Evolutionary conservation across 37 sponge, comb jelly and placozoan genomes (phyloP), one percentile per base, ranked within the genome.

Genomic region (Eunapius fragilis): DNA sequence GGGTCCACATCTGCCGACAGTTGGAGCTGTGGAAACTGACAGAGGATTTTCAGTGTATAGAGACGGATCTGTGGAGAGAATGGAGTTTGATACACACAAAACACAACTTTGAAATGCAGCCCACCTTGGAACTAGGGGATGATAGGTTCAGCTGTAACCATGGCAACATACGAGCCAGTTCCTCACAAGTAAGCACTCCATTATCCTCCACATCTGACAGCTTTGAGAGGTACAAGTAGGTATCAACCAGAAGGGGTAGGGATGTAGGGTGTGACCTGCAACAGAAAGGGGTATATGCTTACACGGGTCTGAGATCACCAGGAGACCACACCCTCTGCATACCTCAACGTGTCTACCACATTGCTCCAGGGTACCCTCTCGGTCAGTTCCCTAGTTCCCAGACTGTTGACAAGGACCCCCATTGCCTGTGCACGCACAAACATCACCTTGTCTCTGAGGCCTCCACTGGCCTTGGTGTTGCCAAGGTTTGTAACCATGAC

Each of bases 21-120:
- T 27, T 79, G 83, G 26, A 72, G 84, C 50, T 82, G 91, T 24
- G 87, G 68, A 79, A 91, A 86, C 25, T 74, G 45, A 30, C 72
- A 74, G 68, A 92, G 70, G 26, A 92, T 88, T 67, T 47, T 77
- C 79, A 92, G 80, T 7, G 93, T 89, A n/a, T 82, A 34, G 32
- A 86, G 67, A 35, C 93, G 77, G 31, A 92, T 82, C 93, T 92
- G 35, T 22, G 27, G 67, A 58, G 67, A 12, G 19, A 69, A 41
- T 41, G 41, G n/a, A n/a, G n/a, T n/a, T n/a, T 41, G 3, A 41
- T 9, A 6, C 41, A 41, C 41, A 9, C 41, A 41, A 41, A 41
- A 41, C 41, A 41, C 4, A 11, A 45, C 47, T 9, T 6, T 71
- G 11, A 31, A 26, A 58, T 17, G 14, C 58, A 58, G 48, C 49